Evolutionary conservation across 1,140 invertebrate species (phyloP), one percentile per base, ranked within the genome.

Genomic region (Meloidogyne chitwoodi): DNA sequence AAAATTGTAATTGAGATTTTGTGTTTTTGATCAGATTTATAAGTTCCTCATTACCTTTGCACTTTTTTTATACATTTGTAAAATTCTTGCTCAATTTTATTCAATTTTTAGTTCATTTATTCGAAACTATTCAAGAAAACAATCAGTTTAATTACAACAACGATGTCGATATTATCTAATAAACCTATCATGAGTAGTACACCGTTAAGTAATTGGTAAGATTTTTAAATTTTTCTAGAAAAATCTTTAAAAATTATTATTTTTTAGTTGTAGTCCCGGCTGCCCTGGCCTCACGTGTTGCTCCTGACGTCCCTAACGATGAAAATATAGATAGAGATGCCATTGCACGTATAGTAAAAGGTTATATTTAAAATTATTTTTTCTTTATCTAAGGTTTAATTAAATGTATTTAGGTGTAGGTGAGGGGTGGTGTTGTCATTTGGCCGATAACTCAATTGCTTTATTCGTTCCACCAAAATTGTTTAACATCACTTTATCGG

Each of bases 221-320:
- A 78, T 77, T 0, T 62, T 16, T 16, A 38, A 29, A 16, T 19
- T 11, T 74, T 70, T 26, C 0, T 2, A 31, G 8, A 16, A 14
- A 14, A 24, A 61, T 26, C 19, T 26, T 26, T 16, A 6, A 56
- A 38, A 26, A 24, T 2, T 22, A 27, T 44, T 79, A 31, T n/a
- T 79, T n/a, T 80, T 31, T 31, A 81, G 80, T 24, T 84, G 81
- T 74, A 82, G 64, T 82, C 81, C 66, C 27, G 68, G 77, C 44
- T 63, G 64, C 71, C 48, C 81, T 29, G 66, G 77, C 67, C 68
- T 81, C 79, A 82, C 70, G 81, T 84, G 82, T 26, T 84, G 83
- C 70, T 79, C 66, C 68, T 82, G 81, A 81, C 80, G 68, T 72
- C 82, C 64, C 82, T 79, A 69, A 70, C 77, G 29, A 26, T 76